Evolutionary conservation across 2,797 vertebrate genomes (phyloP).

Genomic region (Sebastes miniatus): DNA sequence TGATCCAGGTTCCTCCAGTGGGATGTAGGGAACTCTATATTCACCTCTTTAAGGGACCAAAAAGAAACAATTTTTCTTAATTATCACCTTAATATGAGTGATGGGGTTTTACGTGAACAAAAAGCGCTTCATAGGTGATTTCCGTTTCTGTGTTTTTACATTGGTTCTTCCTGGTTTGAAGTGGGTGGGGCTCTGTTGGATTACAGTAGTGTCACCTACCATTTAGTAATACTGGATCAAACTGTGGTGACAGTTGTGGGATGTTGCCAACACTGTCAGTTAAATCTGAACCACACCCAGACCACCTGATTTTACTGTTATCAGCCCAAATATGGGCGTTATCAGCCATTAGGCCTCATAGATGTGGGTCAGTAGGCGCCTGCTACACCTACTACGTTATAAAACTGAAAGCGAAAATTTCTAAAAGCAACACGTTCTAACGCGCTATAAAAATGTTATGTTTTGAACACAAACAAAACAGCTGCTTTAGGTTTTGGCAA

Average conservation of each 20-base stretch:
- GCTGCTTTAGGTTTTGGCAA: too few species aligned
- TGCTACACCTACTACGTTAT: too few species aligned
- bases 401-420: too few species aligned
- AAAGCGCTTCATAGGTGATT: not conserved
- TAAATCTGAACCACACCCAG: not conserved
- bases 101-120: not conserved
- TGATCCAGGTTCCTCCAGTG: not conserved
- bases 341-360: too few species aligned
- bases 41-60: not conserved
- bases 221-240: not conserved
- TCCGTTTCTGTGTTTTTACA: not conserved
- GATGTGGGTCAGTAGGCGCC: too few species aligned
- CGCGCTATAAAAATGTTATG: fast-evolving
- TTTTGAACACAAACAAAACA: too few species aligned
- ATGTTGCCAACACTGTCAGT: not conserved
- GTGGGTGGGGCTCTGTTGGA: not conserved
- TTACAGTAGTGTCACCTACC: not conserved
- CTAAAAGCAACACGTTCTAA: too few species aligned
- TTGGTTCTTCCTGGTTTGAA: not conserved
- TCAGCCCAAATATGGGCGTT: too few species aligned
- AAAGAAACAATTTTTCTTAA: not conserved
- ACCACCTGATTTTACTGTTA: too few species aligned
- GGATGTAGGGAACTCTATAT: not conserved
- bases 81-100: not conserved
- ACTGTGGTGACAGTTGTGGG: not conserved